These are phyloP conservation scores for Poeciliopsis infans DNA, from an alignment of 2,797 vertebrate species.

Conservation along the genomic window DNA sequence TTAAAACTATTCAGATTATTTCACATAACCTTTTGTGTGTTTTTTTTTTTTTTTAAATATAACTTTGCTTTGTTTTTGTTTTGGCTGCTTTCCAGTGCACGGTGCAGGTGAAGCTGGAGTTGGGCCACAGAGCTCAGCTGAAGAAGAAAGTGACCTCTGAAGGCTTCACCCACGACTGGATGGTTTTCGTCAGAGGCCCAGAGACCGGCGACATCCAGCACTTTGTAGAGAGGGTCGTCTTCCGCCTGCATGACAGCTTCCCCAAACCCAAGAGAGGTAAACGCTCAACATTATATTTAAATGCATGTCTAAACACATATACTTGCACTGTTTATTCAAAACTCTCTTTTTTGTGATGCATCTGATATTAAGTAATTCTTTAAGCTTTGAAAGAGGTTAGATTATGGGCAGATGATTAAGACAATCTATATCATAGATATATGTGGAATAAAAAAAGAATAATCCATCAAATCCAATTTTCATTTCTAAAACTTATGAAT, in stretches of 20 bases:
- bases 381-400: not conserved
- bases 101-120: slow-evolving; percentile 98
- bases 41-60: no score
- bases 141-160: slow-evolving; percentile 96
- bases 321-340: not conserved
- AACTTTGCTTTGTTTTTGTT: not conserved
- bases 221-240: slow-evolving; percentile 97
- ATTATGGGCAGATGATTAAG: not conserved
- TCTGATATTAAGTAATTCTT: not conserved
- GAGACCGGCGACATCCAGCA: slow-evolving; percentile 98
- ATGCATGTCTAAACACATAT: not conserved
- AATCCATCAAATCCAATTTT: not conserved
- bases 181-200: slow-evolving; percentile 97
- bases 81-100: slow-evolving; percentile 84
- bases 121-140: slow-evolving; percentile 95
- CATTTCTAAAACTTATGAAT: not conserved
- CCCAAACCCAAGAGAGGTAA: slow-evolving; percentile 95
- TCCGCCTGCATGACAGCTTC: slow-evolving; percentile 97
- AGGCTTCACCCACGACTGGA: slow-evolving; percentile 99
- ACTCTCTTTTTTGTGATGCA: not conserved
- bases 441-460: not conserved
- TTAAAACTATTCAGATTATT: no score
- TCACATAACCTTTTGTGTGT: not conserved
- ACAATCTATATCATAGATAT: not conserved
- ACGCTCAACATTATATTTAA: not conserved